phyloP scores from a whole-genome alignment of 92 coral and sea anemone genomes.

The Meandrina meandrites region DNA sequence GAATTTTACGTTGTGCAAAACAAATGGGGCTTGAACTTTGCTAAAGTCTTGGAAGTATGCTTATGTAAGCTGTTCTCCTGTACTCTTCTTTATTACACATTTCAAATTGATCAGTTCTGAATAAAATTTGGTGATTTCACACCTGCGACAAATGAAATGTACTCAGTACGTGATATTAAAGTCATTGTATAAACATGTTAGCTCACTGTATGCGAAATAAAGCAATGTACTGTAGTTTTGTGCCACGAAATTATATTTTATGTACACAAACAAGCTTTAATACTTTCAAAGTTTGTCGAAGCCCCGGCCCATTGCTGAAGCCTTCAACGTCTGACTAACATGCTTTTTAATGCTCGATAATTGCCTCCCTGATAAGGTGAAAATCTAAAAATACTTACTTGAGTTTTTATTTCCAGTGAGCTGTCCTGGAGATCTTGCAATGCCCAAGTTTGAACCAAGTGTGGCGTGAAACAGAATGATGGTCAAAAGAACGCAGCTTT shows the following conservation, averaged over 20 bases:
- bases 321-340: neutral
- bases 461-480: neutral
- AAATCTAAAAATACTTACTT: neutral
- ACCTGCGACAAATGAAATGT: too few relatives aligned
- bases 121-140: too few relatives aligned
- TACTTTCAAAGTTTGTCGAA: neutral
- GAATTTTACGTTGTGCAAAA: too few relatives aligned
- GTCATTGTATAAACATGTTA: too few relatives aligned
- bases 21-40: too few relatives aligned
- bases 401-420: neutral
- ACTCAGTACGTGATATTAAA: too few relatives aligned
- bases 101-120: neutral
- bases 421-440: neutral
- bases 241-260: too few relatives aligned
- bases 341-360: neutral
- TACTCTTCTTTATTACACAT: too few relatives aligned
- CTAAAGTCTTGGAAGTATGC: too few relatives aligned
- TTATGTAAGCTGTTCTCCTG: too few relatives aligned
- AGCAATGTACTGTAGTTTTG: neutral
- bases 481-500: slow-evolving; percentile 7
- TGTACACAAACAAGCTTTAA: neutral
- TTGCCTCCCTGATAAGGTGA: neutral
- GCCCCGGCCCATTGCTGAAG: too few relatives aligned
- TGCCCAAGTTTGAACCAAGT: neutral
- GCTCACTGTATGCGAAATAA: neutral